Base-by-base conservation (phyloP, 2,797 vertebrate species). In the Schizopygopsis pylzovi region DNA sequence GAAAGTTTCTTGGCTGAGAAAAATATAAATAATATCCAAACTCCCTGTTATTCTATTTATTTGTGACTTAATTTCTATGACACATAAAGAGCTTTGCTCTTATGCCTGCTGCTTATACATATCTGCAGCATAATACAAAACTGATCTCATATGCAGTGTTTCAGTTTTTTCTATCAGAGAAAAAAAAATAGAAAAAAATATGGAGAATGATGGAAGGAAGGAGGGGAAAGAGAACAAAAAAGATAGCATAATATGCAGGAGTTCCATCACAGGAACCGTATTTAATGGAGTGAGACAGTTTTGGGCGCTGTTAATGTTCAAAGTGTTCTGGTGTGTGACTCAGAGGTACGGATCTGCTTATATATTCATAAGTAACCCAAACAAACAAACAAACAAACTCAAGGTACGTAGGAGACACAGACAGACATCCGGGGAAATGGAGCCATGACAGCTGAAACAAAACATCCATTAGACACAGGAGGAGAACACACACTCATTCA, bases 211-310 rank as follows among this genome's bases (percentile, higher is more conserved):
- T 25, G 61, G 56, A 45, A 39, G 52, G 39, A 75, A 61, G 37
- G 78, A 25, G 56, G 49, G 59, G 28, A 28, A n/a, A 68, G 25
- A 67, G 4, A 52, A 22, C 25, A 54, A 22, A 15, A 20, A 6
- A 6, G 28, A 37, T 18, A 54, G 0, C 72, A 70, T 52, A 4
- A 59, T 82, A 33, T 79, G 77, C 82, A n/a, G 43, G 28, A 54
- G 37, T 82, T 80, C 71, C 86, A 92, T 92, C 91, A 91, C 86
- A 87, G 91, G 91, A 89, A 92, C 90, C 56, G 90, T 92, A 92
- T 94, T 93, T 94, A 91, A 94, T 93, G 91, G 91, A 92, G 88
- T 93, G 90, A 90, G 94, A 91, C 92, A 90, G 92, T 87, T 78
- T 67, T 79, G 28, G 22, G 89, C 87, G 81, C 90, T 10, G 79